A percentile compares a stretch with the other conserved stretches of the same genome.
phyloP scores from a whole-genome alignment of 53 echinoderm and acorn worm species.

The Apostichopus leukothele region DNA sequence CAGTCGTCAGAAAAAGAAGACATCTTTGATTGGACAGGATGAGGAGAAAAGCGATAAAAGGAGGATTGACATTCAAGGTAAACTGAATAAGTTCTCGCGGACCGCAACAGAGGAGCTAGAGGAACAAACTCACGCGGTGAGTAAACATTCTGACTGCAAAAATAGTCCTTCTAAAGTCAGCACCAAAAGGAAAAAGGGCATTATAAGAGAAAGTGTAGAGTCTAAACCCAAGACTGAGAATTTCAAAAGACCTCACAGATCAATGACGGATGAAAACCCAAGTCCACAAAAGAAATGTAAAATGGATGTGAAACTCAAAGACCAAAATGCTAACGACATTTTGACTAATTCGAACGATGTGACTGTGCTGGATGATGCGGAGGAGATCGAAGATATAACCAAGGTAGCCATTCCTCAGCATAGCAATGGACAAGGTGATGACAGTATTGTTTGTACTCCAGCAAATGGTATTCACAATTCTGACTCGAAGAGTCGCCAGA shows the following conservation, averaged over 20 bases:
- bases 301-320: neutral
- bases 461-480: slow-evolving; percentile 4
- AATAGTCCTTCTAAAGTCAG: neutral
- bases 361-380: neutral
- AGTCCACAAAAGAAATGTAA: slow-evolving; percentile 2
- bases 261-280: neutral
- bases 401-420: neutral
- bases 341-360: neutral
- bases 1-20: neutral
- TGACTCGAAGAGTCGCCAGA: neutral
- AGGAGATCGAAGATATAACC: neutral
- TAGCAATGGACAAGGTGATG: neutral
- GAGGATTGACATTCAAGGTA: neutral
- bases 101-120: neutral
- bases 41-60: neutral
- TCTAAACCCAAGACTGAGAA: neutral
- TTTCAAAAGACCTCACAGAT: neutral
- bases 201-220: neutral
- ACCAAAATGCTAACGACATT: slow-evolving; percentile 14
- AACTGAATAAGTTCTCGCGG: neutral
- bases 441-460: neutral
- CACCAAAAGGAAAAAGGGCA: neutral
- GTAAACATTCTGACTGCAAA: neutral
- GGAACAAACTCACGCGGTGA: neutral
- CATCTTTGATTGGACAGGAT: neutral